Evolutionary conservation across 2,797 vertebrate genomes (phyloP).

Genomic region (Vultur gryphus): DNA sequence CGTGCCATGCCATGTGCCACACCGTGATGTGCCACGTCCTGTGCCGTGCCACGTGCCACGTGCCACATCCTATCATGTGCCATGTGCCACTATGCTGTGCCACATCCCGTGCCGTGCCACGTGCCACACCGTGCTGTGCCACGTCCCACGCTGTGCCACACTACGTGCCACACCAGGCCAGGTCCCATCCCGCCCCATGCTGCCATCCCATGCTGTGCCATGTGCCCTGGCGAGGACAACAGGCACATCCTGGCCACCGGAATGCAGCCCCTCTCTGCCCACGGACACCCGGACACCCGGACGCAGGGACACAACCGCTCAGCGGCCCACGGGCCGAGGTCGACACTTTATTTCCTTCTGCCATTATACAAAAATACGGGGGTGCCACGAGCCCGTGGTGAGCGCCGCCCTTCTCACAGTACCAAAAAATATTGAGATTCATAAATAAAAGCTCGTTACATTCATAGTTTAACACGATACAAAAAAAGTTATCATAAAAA

Average conservation of each 20-base stretch:
- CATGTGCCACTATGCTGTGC: background rate
- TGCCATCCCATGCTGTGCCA: rapidly evolving
- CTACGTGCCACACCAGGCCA: background rate
- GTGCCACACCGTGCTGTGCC: background rate
- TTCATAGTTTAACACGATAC: background rate
- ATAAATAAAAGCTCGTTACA: constrained; percentile 13
- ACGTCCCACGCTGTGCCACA: background rate
- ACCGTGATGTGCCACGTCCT: too few relatives aligned
- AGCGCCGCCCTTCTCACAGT: background rate
- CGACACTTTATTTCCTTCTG: constrained; percentile 15
- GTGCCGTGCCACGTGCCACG: too few relatives aligned
- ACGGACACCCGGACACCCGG: background rate
- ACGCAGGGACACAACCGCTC: rapidly evolving
- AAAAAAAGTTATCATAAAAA: constrained; percentile 7
- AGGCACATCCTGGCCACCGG: background rate
- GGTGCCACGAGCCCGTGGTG: background rate
- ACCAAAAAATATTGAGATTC: background rate
- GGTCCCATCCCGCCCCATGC: background rate
- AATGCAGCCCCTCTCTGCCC: background rate
- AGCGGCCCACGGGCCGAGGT: background rate
- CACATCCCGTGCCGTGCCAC: background rate
- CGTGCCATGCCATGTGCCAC: background rate
- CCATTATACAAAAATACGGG: constrained; percentile 14
- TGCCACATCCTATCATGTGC: rapidly evolving
- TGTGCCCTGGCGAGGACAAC: background rate